Evolutionary conservation across 2,797 vertebrate genomes (phyloP).

Genomic region (Silurus aristotelis): DNA sequence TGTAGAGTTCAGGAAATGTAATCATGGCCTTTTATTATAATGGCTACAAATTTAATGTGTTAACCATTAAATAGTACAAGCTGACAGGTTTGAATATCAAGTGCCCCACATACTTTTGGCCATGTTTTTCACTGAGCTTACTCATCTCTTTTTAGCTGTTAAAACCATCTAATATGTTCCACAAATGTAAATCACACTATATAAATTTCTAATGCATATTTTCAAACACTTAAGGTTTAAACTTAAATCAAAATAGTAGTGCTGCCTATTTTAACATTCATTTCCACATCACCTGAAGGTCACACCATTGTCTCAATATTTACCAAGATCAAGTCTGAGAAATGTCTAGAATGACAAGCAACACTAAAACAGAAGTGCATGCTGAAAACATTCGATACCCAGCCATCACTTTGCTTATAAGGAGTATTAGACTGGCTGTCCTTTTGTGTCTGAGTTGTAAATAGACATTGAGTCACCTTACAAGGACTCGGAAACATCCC

Average conservation of each 20-base stretch:
- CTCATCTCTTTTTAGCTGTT: background rate
- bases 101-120: background rate
- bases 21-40: background rate
- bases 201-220: background rate
- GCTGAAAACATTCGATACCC: constrained; percentile 50
- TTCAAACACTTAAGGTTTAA: background rate
- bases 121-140: background rate
- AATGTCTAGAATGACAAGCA: constrained; percentile 39
- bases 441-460: constrained; percentile 63
- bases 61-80: background rate
- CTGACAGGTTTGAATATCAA: background rate
- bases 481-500: constrained; percentile 67
- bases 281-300: background rate
- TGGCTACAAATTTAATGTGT: background rate
- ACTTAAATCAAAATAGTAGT: background rate
- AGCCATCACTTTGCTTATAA: constrained; percentile 50
- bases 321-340: constrained; percentile 4
- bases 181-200: background rate
- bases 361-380: constrained; percentile 52
- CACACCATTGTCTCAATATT: background rate
- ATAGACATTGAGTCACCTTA: constrained; percentile 72
- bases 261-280: background rate
- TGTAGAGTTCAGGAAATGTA: background rate
- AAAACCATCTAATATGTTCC: background rate
- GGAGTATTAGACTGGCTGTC: constrained; percentile 38